Percentiles rank a stretch among this genome's conserved stretches.
These are phyloP conservation scores for Lycaena phlaeas DNA, from an alignment of 2,888 invertebrate genomes.

Conservation along the genomic window DNA sequence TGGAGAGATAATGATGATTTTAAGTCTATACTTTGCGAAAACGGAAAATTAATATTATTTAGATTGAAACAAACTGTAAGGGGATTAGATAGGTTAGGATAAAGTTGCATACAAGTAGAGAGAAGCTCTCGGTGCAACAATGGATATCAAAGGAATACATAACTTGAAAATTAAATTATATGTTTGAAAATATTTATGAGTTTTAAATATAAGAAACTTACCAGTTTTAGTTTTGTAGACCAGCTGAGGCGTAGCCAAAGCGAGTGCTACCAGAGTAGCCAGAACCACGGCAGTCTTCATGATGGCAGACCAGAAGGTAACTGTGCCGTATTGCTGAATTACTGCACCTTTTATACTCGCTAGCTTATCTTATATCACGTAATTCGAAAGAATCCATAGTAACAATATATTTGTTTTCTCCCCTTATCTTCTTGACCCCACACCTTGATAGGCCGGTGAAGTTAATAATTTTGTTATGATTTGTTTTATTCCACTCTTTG, in stretches of 20 bases:
- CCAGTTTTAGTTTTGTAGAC: constrained; percentile 25
- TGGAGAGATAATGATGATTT: too few species aligned
- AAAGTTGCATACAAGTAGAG: too few species aligned
- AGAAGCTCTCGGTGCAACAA: too few species aligned
- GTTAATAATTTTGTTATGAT: neutral
- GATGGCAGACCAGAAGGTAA: constrained; percentile 38
- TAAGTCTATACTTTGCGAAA: too few species aligned
- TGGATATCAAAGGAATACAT: too few species aligned
- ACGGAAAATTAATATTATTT: too few species aligned
- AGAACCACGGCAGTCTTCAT: constrained; percentile 66
- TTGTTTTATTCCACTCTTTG: too few species aligned
- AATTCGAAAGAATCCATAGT: constrained; percentile 13
- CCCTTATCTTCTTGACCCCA: constrained; percentile 17
- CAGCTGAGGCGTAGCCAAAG: constrained; percentile 30
- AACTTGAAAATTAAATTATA: too few species aligned
- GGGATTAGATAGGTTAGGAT: too few species aligned
- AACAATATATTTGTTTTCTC: constrained; percentile 18
- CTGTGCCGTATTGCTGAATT: constrained; percentile 30
- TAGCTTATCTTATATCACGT: constrained; percentile 19
- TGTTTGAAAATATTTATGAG: too few species aligned
- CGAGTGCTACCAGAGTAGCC: constrained; percentile 48
- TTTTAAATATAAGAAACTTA: too few species aligned
- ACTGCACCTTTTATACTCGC: constrained; percentile 24
- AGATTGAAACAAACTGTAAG: too few species aligned
- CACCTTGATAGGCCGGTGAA: constrained; percentile 2